Percentiles rank a stretch among this genome's conserved stretches.
phyloP scores from a whole-genome alignment of 2,113 vertebrate genomes.

The Perca fluviatilis region DNA sequence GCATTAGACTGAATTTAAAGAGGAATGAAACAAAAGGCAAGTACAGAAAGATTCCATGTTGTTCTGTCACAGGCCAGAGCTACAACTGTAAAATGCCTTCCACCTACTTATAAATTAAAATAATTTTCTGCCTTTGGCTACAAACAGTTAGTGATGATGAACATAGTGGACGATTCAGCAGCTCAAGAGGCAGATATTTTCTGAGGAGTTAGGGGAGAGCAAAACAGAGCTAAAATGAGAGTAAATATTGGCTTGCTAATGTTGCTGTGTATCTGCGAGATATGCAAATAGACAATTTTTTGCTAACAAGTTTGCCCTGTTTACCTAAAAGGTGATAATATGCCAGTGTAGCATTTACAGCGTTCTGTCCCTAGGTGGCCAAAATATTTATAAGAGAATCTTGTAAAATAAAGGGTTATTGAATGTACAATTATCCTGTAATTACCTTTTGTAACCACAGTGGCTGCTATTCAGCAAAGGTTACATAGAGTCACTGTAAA shows the following conservation, averaged over 20 bases:
- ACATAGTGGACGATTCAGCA: too few relatives aligned
- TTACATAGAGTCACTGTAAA: background rate
- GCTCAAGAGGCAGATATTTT: too few relatives aligned
- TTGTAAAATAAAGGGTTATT: background rate
- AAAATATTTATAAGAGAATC: background rate
- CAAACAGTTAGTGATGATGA: background rate
- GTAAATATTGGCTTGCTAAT: background rate
- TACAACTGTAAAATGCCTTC: constrained; percentile 14
- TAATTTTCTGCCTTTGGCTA: constrained; percentile 23
- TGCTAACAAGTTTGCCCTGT: background rate
- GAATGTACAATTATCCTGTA: background rate
- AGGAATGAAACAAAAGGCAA: constrained; percentile 13
- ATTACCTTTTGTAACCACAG: background rate
- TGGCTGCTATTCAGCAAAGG: background rate
- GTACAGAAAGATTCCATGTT: background rate
- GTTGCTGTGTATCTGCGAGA: too few relatives aligned
- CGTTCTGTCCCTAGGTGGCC: background rate
- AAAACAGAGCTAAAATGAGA: background rate
- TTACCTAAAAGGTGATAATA: background rate
- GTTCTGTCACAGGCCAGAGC: background rate
- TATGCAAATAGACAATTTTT: too few relatives aligned
- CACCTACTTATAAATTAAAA: constrained; percentile 34
- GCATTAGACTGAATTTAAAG: constrained; percentile 20
- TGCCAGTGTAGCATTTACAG: background rate
- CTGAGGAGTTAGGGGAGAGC: background rate